A percentile compares a stretch with the other conserved stretches of the same genome.
Evolutionary conservation across 1,140 invertebrate genomes (phyloP).

Genomic region (Coptotermes formosanus): DNA sequence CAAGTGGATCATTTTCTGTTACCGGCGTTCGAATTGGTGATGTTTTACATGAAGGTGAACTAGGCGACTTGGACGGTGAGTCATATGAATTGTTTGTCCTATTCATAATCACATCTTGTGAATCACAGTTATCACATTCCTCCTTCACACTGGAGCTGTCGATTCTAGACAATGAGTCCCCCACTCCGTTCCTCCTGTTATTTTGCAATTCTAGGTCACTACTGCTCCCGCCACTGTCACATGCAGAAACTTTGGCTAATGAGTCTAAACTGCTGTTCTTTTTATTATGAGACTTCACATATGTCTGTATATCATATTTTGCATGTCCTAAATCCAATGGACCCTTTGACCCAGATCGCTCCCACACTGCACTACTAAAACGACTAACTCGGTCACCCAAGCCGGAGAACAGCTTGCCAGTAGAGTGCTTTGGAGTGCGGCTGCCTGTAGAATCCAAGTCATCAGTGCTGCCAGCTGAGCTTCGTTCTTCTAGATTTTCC

Average conservation of each 20-base stretch:
- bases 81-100: not conserved
- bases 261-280: conserved; percentile 21
- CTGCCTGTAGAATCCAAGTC: conserved; percentile 33
- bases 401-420: conserved; percentile 25
- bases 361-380: not conserved
- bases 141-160: not conserved
- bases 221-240: conserved; percentile 7
- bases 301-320: not conserved
- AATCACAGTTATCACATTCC: not conserved
- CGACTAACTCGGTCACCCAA: not conserved
- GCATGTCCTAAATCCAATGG: not conserved
- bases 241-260: not conserved
- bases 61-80: conserved; percentile 16
- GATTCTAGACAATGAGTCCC: not conserved
- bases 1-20: conserved; percentile 87
- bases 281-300: not conserved
- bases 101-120: no score
- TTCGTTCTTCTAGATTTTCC: conserved; percentile 38
- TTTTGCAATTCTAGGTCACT: conserved; percentile 7
- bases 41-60: conserved; percentile 26
- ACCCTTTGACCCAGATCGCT: conserved; percentile 4
- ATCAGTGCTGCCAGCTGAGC: conserved; percentile 35
- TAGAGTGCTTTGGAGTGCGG: not conserved
- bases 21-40: conserved; percentile 68
- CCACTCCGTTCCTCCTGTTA: not conserved